phyloP scores from a whole-genome alignment of 2,888 invertebrate genomes.

The Brachyptera risi region DNA sequence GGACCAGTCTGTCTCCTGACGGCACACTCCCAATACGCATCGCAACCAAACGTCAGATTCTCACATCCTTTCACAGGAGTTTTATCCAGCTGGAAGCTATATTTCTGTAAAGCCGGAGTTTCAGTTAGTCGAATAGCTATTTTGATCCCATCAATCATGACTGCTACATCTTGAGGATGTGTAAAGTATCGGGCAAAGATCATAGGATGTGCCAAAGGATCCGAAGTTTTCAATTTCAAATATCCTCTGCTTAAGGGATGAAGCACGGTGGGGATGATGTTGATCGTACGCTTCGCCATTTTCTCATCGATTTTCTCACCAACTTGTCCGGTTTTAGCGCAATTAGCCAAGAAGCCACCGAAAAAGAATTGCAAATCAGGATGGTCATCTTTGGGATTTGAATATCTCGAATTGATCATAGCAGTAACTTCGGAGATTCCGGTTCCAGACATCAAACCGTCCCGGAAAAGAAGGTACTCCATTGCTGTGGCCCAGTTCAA shows the following conservation, averaged over 20 bases:
- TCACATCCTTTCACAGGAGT: slow-evolving; percentile 73
- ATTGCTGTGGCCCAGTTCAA: slow-evolving; percentile 91
- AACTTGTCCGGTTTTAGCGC: slow-evolving; percentile 81
- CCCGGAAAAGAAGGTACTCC: slow-evolving; percentile 83
- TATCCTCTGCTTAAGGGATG: slow-evolving; percentile 83
- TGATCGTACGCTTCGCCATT: slow-evolving; percentile 52
- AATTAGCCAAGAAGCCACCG: slow-evolving; percentile 80
- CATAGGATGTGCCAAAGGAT: slow-evolving; percentile 77
- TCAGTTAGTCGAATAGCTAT: slow-evolving; percentile 68
- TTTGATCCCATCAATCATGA: slow-evolving; percentile 78
- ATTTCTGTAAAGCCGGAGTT: slow-evolving; percentile 55
- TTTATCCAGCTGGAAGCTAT: slow-evolving; percentile 70
- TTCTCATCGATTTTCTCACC: slow-evolving; percentile 52
- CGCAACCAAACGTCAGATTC: slow-evolving; percentile 63
- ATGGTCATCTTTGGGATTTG: slow-evolving; percentile 66
- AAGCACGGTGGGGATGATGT: slow-evolving; percentile 75
- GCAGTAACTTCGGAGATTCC: slow-evolving; percentile 84
- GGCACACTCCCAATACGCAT: slow-evolving; percentile 59
- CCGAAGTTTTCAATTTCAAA: slow-evolving; percentile 53
- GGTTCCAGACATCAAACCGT: slow-evolving; percentile 86
- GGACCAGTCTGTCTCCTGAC: slow-evolving; percentile 56
- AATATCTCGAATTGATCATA: slow-evolving; percentile 74
- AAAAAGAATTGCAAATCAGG: slow-evolving; percentile 87
- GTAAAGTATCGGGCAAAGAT: slow-evolving; percentile 81
- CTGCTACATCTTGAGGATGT: slow-evolving; percentile 73